These are phyloP conservation scores for Peribatodes rhomboidaria DNA, from an alignment of 2,888 invertebrate genomes.

Conservation along the genomic window DNA sequence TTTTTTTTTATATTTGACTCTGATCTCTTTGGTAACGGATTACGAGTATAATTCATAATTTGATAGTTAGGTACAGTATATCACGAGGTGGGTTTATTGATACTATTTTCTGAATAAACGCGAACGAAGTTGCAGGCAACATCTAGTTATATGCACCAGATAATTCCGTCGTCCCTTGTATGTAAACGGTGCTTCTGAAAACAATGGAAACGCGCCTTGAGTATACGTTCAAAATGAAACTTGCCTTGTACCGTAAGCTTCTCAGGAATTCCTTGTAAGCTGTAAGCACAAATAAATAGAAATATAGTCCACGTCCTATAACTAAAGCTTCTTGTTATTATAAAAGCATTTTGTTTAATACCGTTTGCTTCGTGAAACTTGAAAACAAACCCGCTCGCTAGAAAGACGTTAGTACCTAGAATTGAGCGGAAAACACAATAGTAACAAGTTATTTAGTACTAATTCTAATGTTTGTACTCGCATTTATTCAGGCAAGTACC, in stretches of 20 bases:
- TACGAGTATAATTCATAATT: too few relatives aligned
- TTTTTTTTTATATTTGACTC: too few relatives aligned
- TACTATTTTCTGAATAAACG: too few relatives aligned
- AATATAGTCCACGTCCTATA: conserved; percentile 30
- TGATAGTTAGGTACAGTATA: too few relatives aligned
- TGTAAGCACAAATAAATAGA: conserved; percentile 38
- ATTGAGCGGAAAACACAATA: not conserved
- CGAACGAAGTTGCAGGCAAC: too few relatives aligned
- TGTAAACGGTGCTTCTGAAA: not conserved
- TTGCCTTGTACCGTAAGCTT: conserved; percentile 24
- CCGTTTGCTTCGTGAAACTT: conserved; percentile 26
- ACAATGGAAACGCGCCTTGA: conserved; percentile 5
- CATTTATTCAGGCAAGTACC: too few relatives aligned
- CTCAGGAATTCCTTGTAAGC: conserved; percentile 31
- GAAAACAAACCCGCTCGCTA: not conserved
- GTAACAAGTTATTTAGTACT: not conserved
- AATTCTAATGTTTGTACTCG: too few relatives aligned
- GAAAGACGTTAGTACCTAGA: conserved; percentile 1
- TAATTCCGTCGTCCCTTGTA: not conserved
- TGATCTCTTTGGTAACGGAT: too few relatives aligned
- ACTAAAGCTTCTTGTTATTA: conserved; percentile 14
- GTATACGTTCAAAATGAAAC: conserved; percentile 15
- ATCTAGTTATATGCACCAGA: too few relatives aligned
- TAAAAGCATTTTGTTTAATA: conserved; percentile 4
- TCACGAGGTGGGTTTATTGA: too few relatives aligned